Percentiles rank a stretch among this genome's conserved stretches.
Evolutionary conservation across 2,797 vertebrate genomes (phyloP).

Genomic region (Oophaga sylvatica): DNA sequence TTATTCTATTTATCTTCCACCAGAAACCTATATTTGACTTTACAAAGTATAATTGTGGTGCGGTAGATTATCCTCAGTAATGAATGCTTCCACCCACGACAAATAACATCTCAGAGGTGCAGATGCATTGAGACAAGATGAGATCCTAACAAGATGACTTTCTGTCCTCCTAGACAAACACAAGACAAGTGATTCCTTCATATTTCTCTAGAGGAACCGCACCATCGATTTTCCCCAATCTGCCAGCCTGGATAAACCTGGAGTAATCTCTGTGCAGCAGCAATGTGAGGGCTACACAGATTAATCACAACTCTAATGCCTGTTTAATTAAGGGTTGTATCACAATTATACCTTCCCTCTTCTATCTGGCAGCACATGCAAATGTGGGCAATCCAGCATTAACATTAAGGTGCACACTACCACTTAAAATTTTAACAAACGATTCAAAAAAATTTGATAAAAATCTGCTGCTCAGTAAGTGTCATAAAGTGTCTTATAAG

Average conservation of each 20-base stretch:
- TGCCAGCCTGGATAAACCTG: constrained; percentile 22
- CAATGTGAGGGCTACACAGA: neutral
- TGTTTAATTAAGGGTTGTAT: constrained; percentile 12
- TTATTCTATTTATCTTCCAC: no score
- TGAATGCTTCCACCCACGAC: neutral
- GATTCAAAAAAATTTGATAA: no score
- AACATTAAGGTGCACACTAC: neutral
- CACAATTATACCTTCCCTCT: neutral
- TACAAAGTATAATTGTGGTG: no score
- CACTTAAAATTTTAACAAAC: no score
- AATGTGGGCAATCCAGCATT: neutral
- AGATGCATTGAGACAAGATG: neutral
- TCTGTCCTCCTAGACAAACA: constrained; percentile 9
- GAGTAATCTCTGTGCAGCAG: neutral
- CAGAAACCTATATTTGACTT: neutral
- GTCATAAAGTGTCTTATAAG: no score
- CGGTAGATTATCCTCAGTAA: neutral
- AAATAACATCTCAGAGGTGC: neutral
- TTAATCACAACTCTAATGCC: constrained; percentile 1
- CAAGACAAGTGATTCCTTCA: constrained; percentile 30
- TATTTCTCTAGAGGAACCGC: constrained; percentile 28
- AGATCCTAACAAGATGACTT: constrained; percentile 4
- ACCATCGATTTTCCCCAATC: constrained; percentile 11
- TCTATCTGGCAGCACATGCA: neutral
- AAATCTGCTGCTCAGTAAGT: no score